A percentile compares a stretch with the other conserved stretches of the same genome.
phyloP scores from a whole-genome alignment of 2,113 vertebrate genomes.

The Pica pica region DNA sequence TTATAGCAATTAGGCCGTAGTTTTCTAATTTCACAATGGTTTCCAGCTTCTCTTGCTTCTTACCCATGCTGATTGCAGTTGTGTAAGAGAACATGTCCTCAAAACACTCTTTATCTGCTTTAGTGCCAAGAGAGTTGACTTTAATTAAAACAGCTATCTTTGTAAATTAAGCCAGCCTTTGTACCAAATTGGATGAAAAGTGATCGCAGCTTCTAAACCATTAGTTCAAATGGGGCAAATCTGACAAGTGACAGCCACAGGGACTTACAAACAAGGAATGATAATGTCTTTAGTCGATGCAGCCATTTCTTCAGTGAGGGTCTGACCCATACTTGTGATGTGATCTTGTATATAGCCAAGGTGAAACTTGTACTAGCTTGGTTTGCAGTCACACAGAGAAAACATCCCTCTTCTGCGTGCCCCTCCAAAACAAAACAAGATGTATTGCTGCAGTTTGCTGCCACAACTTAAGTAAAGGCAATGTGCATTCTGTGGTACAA shows the following conservation, averaged over 20 bases:
- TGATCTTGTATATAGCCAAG: neutral
- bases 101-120: neutral
- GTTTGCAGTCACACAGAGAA: neutral
- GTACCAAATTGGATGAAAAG: neutral
- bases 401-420: neutral
- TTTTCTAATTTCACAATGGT: neutral
- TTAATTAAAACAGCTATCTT: neutral
- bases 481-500: accelerated
- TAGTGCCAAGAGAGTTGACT: neutral
- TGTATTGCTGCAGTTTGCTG: neutral
- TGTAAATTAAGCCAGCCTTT: neutral
- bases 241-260: neutral
- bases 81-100: neutral
- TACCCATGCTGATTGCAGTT: neutral
- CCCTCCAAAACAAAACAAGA: neutral
- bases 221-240: neutral
- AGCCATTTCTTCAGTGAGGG: neutral
- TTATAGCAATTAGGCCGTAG: neutral
- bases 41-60: neutral
- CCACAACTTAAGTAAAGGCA: neutral
- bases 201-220: neutral
- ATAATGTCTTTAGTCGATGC: neutral
- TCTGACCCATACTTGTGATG: neutral
- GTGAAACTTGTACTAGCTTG: neutral
- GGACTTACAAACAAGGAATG: neutral